These are phyloP conservation scores for Plebejus melissa DNA, from an alignment of 2,888 invertebrate species.

Conservation along the genomic window DNA sequence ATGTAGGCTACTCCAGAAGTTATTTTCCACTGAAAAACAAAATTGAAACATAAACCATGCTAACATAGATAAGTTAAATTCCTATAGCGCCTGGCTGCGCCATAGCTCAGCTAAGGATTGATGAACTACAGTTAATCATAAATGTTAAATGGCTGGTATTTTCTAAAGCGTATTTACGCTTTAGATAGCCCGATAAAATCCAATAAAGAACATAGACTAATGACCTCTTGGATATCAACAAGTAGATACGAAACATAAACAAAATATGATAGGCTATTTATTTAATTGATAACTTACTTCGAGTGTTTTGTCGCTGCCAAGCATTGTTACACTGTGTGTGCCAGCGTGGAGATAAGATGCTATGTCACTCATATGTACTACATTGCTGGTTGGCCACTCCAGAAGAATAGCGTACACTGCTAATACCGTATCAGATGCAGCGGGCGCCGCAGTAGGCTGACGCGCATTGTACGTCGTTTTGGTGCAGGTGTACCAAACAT, in stretches of 20 bases:
- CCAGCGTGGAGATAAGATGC: slow-evolving; percentile 47
- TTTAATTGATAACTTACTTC: slow-evolving; percentile 45
- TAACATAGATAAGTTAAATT: too few relatives aligned
- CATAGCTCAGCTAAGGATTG: too few relatives aligned
- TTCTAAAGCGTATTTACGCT: background rate
- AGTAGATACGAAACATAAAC: background rate
- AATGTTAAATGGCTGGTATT: background rate
- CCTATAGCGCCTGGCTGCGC: too few relatives aligned
- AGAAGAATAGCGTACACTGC: slow-evolving; percentile 84
- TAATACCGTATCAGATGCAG: slow-evolving; percentile 42
- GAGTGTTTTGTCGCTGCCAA: slow-evolving; percentile 51
- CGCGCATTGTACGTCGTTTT: slow-evolving; percentile 46
- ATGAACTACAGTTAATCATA: too few relatives aligned
- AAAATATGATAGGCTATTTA: slow-evolving; percentile 3
- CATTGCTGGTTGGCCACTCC: slow-evolving; percentile 82
- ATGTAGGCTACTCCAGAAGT: slow-evolving; percentile 49
- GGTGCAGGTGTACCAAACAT: slow-evolving; percentile 86
- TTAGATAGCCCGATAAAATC: background rate
- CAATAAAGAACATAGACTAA: background rate
- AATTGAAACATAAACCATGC: slow-evolving; percentile 19
- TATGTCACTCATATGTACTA: slow-evolving; percentile 56
- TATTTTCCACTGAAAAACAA: slow-evolving; percentile 67
- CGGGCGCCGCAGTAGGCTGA: slow-evolving; percentile 46
- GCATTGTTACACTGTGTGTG: slow-evolving; percentile 47
- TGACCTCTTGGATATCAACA: background rate